Base-by-base conservation (phyloP, 2,888 invertebrate species). In the Thumatha senex region DNA sequence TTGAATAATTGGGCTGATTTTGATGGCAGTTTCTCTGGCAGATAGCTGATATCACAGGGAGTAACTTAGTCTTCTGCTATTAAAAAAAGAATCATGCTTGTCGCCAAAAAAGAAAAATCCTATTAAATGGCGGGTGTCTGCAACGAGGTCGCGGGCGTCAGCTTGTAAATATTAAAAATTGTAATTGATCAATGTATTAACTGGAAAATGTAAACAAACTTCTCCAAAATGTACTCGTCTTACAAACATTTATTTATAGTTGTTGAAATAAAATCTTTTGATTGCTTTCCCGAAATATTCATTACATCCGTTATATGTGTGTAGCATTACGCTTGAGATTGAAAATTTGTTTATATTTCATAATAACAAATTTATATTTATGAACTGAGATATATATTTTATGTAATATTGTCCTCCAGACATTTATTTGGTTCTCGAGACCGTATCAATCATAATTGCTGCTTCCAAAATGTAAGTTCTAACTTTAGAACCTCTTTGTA, bases 341-440 rank as follows among this genome's bases (percentile, higher is more conserved):
- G 40, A 10, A 15, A 36, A 30, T 41, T 41, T 30, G 41, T 39
- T 15, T 46, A 44, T 13, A 35, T n/a, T 29, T 35, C 29, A 35
- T 40, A 47, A 41, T 35, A 34, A 47, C 24, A 35, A 41, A 24
- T 47, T n/a, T 47, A n/a, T 46, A 39, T 46, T 31, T 46, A 46
- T 39, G 46, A 46, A n/a, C 10, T 13, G n/a, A 18, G 15, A 30
- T 8, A 11, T 38, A 7, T 15, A 36, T 38, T 38, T 45, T 14
- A 31, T 7, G 0, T 31, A 7, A 46, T 11, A 7, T 36, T 11
- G 29, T 12, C 34, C 4, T n/a, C 14, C 1, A 7, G 30, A 30
- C 5, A 5, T 40, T 7, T 2, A n/a, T 24, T 7, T 9, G n/a
- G 12, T 9, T 5, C 8, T 3, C 1, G 5, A 2, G 12, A 8